phyloP scores from a whole-genome alignment of 2,113 vertebrate species.

The Cochlearius cochlearius region DNA sequence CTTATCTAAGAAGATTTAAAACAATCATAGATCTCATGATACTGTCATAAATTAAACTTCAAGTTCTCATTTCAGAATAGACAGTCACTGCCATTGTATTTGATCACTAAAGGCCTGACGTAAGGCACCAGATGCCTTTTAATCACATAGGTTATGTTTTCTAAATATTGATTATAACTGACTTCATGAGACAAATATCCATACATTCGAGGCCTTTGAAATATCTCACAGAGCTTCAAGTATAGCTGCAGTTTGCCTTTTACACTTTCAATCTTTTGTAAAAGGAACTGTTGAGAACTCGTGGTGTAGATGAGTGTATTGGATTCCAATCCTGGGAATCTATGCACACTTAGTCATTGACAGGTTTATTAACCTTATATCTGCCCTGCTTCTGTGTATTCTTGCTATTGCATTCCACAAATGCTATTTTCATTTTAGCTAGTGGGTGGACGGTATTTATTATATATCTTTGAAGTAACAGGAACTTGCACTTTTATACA shows the following conservation, averaged over 20 bases:
- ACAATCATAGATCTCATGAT: background rate
- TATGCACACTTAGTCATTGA: background rate
- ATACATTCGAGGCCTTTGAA: background rate
- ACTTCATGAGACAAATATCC: background rate
- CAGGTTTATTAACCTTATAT: conserved; percentile 10
- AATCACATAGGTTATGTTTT: background rate
- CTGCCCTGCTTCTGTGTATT: background rate
- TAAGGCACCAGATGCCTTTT: background rate
- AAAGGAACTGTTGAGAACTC: background rate
- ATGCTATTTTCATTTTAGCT: background rate
- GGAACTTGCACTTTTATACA: background rate
- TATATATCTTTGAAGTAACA: background rate
- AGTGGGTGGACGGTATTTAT: background rate
- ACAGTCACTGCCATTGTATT: background rate
- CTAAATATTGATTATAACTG: background rate
- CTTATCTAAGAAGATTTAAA: background rate
- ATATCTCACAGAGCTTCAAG: background rate
- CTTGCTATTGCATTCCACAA: background rate
- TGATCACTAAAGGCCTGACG: background rate
- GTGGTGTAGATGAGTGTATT: background rate
- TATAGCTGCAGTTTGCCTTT: background rate
- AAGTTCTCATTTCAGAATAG: background rate
- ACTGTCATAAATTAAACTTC: background rate
- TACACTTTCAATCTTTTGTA: background rate
- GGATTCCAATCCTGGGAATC: background rate